These are phyloP conservation scores for Phocides pigmalion DNA, from an alignment of 1,140 invertebrate species.

Conservation along the genomic window DNA sequence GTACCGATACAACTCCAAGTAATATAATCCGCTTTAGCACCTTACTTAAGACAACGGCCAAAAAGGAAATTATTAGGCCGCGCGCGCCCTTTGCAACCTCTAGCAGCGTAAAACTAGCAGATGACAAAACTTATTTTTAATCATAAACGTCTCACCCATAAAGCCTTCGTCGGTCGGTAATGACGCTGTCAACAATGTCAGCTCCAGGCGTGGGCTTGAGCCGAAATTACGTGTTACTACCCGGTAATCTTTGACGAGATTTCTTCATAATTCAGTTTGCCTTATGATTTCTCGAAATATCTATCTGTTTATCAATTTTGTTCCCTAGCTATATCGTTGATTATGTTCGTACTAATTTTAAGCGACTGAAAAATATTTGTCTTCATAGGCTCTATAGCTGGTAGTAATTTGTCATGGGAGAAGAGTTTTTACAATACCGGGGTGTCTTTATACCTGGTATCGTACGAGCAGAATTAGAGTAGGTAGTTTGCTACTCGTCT, in stretches of 20 bases:
- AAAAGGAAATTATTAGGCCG: conserved; percentile 77
- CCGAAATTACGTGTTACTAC: conserved; percentile 9
- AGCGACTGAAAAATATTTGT: too few relatives aligned
- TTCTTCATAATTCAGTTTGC: background rate
- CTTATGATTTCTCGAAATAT: background rate
- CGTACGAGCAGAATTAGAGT: too few relatives aligned
- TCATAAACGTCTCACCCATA: conserved; percentile 72
- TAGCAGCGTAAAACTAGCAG: conserved; percentile 61
- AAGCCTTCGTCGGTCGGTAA: conserved; percentile 52
- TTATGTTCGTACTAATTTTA: too few relatives aligned
- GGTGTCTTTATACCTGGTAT: too few relatives aligned
- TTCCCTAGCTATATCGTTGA: too few relatives aligned
- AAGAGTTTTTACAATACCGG: too few relatives aligned
- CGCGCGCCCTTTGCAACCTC: conserved; percentile 68
- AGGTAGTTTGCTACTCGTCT: too few relatives aligned
- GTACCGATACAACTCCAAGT: background rate
- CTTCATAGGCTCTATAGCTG: too few relatives aligned
- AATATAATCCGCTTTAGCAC: conserved; percentile 27
- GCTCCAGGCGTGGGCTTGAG: conserved; percentile 4
- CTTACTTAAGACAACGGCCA: conserved; percentile 39
- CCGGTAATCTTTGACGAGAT: background rate
- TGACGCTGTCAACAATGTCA: conserved; percentile 56
- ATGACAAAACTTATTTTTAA: conserved; percentile 74
- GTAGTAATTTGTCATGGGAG: too few relatives aligned
- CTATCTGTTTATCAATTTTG: too few relatives aligned